phyloP scores from a whole-genome alignment of 2,113 vertebrate genomes.

The Triplophysa rosa region DNA sequence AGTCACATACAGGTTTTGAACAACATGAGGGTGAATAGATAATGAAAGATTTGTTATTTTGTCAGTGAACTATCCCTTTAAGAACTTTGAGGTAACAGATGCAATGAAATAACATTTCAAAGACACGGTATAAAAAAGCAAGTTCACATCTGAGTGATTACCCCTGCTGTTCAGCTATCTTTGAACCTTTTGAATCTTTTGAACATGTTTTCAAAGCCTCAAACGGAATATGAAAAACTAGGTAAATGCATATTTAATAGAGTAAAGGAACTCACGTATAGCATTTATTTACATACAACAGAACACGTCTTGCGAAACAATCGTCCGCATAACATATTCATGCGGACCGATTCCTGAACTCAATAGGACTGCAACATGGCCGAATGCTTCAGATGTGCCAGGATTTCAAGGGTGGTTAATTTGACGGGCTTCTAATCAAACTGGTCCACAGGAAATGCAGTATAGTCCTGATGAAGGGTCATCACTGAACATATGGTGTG shows the following conservation, averaged over 20 bases:
- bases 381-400: slow-evolving; percentile 13
- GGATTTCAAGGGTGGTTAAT: slow-evolving; percentile 46
- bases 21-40: too few relatives aligned
- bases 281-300: slow-evolving; percentile 8
- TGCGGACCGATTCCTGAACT: background rate
- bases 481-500: slow-evolving; percentile 36
- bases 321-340: background rate
- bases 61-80: too few relatives aligned
- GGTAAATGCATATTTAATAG: background rate
- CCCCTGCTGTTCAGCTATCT: background rate
- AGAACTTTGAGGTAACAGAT: too few relatives aligned
- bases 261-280: background rate
- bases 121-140: too few relatives aligned
- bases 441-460: slow-evolving; percentile 6
- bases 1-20: too few relatives aligned
- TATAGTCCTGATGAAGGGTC: slow-evolving; percentile 28
- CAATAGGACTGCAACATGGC: background rate
- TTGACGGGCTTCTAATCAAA: slow-evolving; percentile 42
- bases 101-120: too few relatives aligned
- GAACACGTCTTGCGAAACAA: background rate
- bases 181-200: slow-evolving; percentile 16
- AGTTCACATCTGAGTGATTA: too few relatives aligned
- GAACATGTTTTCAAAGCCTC: background rate
- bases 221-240: background rate
- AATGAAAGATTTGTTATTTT: too few relatives aligned